Evolutionary conservation across 2,113 vertebrate genomes (phyloP).

Genomic region (Lepus europaeus): DNA sequence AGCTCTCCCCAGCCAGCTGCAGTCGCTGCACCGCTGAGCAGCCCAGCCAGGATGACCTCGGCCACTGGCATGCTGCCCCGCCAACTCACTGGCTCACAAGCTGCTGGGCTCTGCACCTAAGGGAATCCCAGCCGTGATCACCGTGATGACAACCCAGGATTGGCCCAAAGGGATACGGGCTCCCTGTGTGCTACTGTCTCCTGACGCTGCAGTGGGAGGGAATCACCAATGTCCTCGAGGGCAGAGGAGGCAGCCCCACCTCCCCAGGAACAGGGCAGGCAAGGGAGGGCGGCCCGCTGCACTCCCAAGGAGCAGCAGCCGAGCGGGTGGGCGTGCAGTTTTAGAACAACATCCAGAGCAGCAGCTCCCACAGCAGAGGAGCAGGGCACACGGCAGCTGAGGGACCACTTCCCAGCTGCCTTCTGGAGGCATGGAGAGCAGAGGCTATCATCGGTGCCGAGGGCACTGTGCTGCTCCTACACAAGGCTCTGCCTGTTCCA

Average conservation of each 20-base stretch:
- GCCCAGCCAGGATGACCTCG: background rate
- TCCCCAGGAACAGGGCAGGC: background rate
- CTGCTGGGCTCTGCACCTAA: conserved; percentile 58
- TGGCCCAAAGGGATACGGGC: background rate
- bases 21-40: background rate
- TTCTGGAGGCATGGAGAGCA: background rate
- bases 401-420: background rate
- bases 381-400: background rate
- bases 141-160: background rate
- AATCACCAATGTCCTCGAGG: background rate
- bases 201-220: background rate
- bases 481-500: background rate
- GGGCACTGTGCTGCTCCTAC: background rate
- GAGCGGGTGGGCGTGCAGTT: background rate
- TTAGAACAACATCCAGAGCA: background rate
- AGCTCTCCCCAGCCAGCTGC: background rate
- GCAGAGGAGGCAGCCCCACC: background rate
- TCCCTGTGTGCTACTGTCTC: background rate
- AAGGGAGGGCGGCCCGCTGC: background rate
- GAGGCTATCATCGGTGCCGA: background rate
- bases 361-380: background rate
- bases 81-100: conserved; percentile 12
- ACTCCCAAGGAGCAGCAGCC: background rate
- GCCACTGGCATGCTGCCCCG: conserved; percentile 42
- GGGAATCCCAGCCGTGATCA: conserved; percentile 62